phyloP scores from a whole-genome alignment of 2,888 invertebrate species.

The Drosophila cognata region DNA sequence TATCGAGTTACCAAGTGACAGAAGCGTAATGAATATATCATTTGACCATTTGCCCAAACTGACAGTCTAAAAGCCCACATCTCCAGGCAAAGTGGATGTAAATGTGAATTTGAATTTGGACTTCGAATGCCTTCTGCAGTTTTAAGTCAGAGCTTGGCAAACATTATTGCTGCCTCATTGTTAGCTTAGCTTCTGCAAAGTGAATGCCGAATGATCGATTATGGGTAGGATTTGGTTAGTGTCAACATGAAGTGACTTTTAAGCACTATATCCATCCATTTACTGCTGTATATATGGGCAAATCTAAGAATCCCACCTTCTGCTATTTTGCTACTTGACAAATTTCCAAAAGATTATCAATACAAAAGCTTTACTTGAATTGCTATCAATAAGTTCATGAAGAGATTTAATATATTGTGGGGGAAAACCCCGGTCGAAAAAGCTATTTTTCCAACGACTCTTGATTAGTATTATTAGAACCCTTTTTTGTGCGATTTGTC shows the following conservation, averaged over 20 bases:
- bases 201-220: constrained; percentile 9
- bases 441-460: background rate
- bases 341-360: background rate
- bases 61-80: constrained; percentile 15
- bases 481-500: constrained; percentile 10
- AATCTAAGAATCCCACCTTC: background rate
- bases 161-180: constrained; percentile 28
- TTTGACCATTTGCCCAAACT: constrained; percentile 22
- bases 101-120: constrained; percentile 18
- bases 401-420: background rate
- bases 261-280: background rate
- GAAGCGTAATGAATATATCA: constrained; percentile 55
- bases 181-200: constrained; percentile 11
- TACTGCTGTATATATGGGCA: background rate
- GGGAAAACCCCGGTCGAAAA: background rate
- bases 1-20: constrained; percentile 49
- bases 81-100: background rate
- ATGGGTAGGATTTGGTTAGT: constrained; percentile 1
- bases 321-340: background rate
- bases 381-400: background rate
- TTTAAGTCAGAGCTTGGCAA: constrained; percentile 23
- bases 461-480: constrained; percentile 8
- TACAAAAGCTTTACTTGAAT: background rate
- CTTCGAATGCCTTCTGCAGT: constrained; percentile 10
- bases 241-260: background rate